A percentile compares a stretch with the other conserved stretches of the same genome.
Evolutionary conservation across 2,113 vertebrate genomes (phyloP).

Genomic region (Laticauda colubrina): DNA sequence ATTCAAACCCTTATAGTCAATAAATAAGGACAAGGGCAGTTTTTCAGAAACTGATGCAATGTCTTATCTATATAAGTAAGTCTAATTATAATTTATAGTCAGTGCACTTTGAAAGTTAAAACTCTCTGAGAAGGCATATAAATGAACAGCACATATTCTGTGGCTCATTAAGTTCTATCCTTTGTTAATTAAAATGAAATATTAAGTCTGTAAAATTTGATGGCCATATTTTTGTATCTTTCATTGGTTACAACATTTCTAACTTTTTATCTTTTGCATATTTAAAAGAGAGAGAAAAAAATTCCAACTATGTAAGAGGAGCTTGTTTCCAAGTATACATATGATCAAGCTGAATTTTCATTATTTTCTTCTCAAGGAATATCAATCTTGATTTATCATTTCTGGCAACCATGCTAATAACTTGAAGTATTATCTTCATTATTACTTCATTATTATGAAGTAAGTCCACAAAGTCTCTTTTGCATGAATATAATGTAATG

Average conservation of each 20-base stretch:
- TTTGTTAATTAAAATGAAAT: constrained; percentile 26
- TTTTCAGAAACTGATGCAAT: constrained; percentile 7
- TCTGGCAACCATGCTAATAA: neutral
- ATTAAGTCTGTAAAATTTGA: neutral
- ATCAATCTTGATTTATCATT: neutral
- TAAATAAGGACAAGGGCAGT: neutral
- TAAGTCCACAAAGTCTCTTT: neutral
- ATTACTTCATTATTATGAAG: too few relatives aligned
- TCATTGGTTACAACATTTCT: neutral
- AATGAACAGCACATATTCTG: constrained; percentile 9
- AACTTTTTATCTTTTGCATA: neutral
- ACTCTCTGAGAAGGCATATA: constrained; percentile 3
- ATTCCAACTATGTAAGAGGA: neutral
- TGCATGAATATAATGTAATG: neutral
- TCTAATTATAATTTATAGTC: constrained; percentile 6
- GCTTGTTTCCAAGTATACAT: neutral
- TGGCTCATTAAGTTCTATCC: constrained; percentile 18
- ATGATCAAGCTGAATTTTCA: neutral
- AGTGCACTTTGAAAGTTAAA: constrained; percentile 20
- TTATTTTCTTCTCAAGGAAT: neutral
- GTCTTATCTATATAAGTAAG: constrained; percentile 10
- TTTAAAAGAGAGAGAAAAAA: neutral
- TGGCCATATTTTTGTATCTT: constrained; percentile 9
- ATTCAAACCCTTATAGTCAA: neutral
- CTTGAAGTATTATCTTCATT: neutral